Conservation (phyloP, 2,113 vertebrate genomes). For the Pogonocichla stellata region DNA sequence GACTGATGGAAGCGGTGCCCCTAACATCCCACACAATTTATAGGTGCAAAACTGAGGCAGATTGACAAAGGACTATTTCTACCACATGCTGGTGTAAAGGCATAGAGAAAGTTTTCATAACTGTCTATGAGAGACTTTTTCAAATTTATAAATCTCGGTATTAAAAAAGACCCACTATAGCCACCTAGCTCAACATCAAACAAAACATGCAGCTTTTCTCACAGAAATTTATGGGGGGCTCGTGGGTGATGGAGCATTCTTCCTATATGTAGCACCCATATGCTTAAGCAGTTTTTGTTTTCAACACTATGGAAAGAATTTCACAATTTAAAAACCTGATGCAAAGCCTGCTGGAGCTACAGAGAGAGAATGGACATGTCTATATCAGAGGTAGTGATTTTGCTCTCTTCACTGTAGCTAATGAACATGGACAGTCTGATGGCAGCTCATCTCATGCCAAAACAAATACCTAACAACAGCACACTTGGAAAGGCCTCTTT, state of each 20-base stretch:
- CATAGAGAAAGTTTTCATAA: background rate
- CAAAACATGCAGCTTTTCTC: background rate
- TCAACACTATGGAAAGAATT: background rate
- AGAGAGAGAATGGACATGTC: background rate
- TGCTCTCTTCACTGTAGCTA: background rate
- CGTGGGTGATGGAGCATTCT: background rate
- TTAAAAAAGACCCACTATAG: background rate
- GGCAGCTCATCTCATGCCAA: background rate
- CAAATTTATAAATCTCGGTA: background rate
- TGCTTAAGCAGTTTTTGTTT: background rate
- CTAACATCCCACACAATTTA: background rate
- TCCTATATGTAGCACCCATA: background rate
- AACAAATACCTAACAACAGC: background rate
- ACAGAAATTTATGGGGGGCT: background rate
- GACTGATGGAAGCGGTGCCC: background rate
- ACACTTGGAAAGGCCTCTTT: background rate
- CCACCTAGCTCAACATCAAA: rapidly evolving
- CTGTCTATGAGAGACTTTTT: background rate
- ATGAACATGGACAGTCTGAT: background rate
- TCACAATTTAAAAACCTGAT: background rate
- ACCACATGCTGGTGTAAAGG: background rate
- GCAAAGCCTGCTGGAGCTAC: background rate
- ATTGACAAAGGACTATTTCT: background rate
- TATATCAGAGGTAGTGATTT: background rate
- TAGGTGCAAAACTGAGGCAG: background rate